Conservation (phyloP, 1,140 invertebrate species). For the Aphaenogaster ashmeadi region DNA sequence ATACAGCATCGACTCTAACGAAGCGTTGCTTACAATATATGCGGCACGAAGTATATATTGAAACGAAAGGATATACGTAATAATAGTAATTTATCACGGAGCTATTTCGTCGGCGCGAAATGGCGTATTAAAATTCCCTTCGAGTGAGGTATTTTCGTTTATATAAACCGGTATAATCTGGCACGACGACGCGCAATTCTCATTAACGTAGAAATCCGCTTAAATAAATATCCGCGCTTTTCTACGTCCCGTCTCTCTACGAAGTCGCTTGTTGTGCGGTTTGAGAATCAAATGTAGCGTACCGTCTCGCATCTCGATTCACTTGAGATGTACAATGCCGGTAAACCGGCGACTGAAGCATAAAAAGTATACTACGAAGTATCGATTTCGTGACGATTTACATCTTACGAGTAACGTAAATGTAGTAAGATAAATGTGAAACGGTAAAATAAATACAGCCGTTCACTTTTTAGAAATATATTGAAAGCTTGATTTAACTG, state of each 20-base stretch:
- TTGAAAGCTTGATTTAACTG: constrained; percentile 13
- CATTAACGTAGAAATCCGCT: constrained; percentile 46
- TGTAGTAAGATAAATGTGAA: background rate
- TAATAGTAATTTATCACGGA: constrained; percentile 47
- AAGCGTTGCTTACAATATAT: background rate
- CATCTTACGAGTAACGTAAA: background rate
- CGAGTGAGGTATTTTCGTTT: constrained; percentile 42
- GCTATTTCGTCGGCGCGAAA: constrained; percentile 11
- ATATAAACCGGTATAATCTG: constrained; percentile 16
- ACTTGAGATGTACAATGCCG: constrained; percentile 15
- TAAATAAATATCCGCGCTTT: constrained; percentile 54
- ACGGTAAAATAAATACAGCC: background rate
- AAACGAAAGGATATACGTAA: constrained; percentile 40
- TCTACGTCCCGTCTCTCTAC: background rate
- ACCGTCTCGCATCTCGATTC: background rate
- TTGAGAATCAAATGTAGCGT: constrained; percentile 48
- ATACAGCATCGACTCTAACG: background rate
- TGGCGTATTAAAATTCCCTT: constrained; percentile 46
- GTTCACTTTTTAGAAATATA: constrained; percentile 11
- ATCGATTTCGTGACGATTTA: constrained; percentile 44
- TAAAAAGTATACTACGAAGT: background rate
- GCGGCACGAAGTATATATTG: background rate
- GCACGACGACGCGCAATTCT: background rate
- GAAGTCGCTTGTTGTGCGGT: constrained; percentile 12
- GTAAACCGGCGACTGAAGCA: background rate